Evolutionary conservation across 2,113 vertebrate species (phyloP).

Genomic region (Hypocryptadius cinnamomeus): DNA sequence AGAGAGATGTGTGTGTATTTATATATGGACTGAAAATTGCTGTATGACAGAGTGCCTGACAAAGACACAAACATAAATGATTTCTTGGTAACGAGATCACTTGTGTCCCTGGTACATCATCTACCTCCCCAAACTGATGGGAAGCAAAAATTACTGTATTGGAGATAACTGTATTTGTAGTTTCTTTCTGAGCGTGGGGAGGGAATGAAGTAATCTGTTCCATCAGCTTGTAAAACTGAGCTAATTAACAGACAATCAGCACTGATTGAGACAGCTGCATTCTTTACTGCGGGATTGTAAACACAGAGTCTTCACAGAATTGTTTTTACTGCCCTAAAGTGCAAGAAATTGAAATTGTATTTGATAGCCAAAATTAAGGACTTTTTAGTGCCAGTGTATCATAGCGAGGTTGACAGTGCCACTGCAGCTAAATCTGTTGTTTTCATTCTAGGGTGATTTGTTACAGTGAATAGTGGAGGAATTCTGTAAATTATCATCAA

Average conservation of each 20-base stretch:
- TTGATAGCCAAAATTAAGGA: slow-evolving; percentile 44
- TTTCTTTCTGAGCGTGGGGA: slow-evolving; percentile 8
- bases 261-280: slow-evolving; percentile 73
- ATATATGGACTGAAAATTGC: not conserved
- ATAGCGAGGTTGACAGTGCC: slow-evolving; percentile 33
- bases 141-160: not conserved
- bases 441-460: slow-evolving; percentile 28
- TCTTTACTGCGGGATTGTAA: slow-evolving; percentile 43
- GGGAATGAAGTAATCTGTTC: slow-evolving; percentile 79
- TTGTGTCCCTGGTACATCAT: not conserved
- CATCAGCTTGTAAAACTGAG: slow-evolving; percentile 78
- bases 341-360: slow-evolving; percentile 34
- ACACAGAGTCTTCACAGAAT: slow-evolving; percentile 27
- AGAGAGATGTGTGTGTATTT: not conserved
- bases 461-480: slow-evolving; percentile 30
- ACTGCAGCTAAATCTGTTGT: slow-evolving; percentile 54
- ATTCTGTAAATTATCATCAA: slow-evolving; percentile 51
- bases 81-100: not conserved
- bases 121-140: not conserved
- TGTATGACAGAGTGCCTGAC: not conserved
- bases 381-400: slow-evolving; percentile 45
- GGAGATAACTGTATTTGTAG: slow-evolving; percentile 57
- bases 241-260: slow-evolving; percentile 78
- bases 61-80: not conserved
- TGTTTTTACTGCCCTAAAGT: slow-evolving; percentile 41